phyloP scores from a whole-genome alignment of 2,797 vertebrate species.

The Tolypeutes matacus region DNA sequence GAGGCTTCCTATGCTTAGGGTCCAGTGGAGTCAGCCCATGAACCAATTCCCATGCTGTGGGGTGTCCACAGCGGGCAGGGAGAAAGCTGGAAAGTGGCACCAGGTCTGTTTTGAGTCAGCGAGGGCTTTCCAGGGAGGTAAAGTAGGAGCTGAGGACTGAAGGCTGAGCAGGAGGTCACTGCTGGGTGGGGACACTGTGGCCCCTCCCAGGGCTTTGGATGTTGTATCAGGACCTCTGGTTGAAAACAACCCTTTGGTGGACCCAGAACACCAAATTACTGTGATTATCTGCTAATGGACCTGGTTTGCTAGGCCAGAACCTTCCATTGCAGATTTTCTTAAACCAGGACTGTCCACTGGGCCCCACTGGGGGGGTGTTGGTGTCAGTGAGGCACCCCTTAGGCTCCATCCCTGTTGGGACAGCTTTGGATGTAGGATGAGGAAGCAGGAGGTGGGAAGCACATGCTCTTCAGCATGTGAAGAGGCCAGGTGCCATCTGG shows the following conservation, averaged over 20 bases:
- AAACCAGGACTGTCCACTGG: neutral
- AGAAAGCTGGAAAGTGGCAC: neutral
- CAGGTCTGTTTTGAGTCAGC: neutral
- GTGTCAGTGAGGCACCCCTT: neutral
- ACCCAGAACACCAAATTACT: neutral
- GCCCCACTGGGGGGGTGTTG: neutral
- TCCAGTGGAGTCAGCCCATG: neutral
- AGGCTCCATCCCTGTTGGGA: neutral
- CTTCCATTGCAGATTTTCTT: constrained; percentile 10
- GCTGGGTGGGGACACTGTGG: neutral
- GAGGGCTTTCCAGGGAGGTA: neutral
- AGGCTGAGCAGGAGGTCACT: neutral
- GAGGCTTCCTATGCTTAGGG: neutral
- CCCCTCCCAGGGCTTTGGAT: neutral
- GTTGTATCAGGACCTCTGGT: neutral
- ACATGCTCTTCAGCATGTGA: accelerated
- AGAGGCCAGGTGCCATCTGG: accelerated
- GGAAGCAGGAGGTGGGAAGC: neutral
- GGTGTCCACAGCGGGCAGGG: neutral
- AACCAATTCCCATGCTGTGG: neutral
- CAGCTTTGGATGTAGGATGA: neutral
- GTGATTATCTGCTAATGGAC: neutral
- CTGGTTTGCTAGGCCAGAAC: neutral
- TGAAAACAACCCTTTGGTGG: neutral
- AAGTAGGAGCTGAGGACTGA: neutral